Percentiles rank a stretch among this genome's conserved stretches.
These are phyloP conservation scores for Adineta ricciae DNA, from an alignment of 2,888 invertebrate genomes.

Conservation along the genomic window DNA sequence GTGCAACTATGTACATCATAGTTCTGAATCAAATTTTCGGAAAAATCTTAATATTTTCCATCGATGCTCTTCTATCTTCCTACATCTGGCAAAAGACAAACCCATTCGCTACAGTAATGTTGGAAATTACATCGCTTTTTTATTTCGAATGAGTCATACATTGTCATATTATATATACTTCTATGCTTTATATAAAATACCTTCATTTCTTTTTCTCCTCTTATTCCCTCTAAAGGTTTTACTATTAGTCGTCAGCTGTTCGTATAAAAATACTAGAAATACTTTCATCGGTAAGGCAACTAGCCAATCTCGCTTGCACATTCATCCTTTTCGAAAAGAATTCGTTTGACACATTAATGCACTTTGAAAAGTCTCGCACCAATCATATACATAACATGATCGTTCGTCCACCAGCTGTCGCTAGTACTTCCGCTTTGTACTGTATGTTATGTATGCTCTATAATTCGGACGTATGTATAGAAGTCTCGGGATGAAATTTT, in stretches of 20 bases:
- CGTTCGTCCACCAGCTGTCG: background rate
- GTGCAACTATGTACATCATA: too few relatives aligned
- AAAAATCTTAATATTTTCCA: too few relatives aligned
- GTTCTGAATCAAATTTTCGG: too few relatives aligned
- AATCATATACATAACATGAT: background rate
- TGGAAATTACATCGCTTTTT: too few relatives aligned
- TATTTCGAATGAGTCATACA: too few relatives aligned
- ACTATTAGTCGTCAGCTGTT: background rate
- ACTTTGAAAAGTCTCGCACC: background rate
- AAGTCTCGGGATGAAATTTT: background rate
- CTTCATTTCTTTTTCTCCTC: too few relatives aligned
- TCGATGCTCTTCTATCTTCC: too few relatives aligned
- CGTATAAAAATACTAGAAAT: background rate
- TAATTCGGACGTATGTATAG: background rate
- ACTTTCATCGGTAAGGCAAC: background rate
- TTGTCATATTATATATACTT: too few relatives aligned
- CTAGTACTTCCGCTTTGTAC: slow-evolving; percentile 5
- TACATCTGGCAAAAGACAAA: too few relatives aligned
- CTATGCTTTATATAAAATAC: too few relatives aligned
- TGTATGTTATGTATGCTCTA: background rate
- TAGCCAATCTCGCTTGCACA: background rate
- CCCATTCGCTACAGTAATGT: too few relatives aligned
- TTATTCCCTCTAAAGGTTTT: too few relatives aligned
- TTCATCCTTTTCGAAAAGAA: background rate
- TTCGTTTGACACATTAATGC: background rate